Evolutionary conservation across 2,113 vertebrate species (phyloP), one percentile per base, ranked within the genome.

Genomic region (Struthio camelus): DNA sequence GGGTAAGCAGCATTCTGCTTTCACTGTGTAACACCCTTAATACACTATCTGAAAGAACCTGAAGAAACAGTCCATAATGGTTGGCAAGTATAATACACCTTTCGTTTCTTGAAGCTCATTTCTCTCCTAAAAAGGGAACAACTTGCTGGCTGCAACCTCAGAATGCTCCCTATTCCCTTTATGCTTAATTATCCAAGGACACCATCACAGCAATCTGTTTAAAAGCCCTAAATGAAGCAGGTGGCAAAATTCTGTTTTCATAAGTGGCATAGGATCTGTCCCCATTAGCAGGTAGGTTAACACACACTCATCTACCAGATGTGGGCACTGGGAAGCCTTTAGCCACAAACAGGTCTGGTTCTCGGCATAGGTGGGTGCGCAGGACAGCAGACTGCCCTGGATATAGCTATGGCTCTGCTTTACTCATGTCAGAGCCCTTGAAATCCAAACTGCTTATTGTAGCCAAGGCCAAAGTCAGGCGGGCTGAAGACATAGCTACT

Each of bases 271-370:
- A 5, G 6, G 14, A 11, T 18, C 24, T 20, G 64, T 18, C 36
- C 28, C 54, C 12, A 1, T 17, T 5, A 11, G 34, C 11, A 22
- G 48, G 14, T 9, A 17, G 22, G 5, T 6, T 8, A 10, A 12
- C 1, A 0, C 51, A 36, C 2, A 17, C 1, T 8, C 34, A n/a
- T 48, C 19, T 44, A 6, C 15, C 4, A 42, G 42, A n/a, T 3
- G 3, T 40, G 14, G 27, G 7, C 4, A 50, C 34, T 6, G 1
- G 17, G 30, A 3, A 27, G 13, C 46, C 62, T 32, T 10, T 40
- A 23, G 6, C 42, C 69, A 8, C 4, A 51, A 13, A 25, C 28
- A 19, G 30, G 30, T 34, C 17, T 58, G 30, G 17, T 59, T 59
- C 30, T 19, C 32, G 56, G 19, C 19, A 56, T 4, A 1, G 20